phyloP scores from a whole-genome alignment of 2,797 vertebrate species.

The Ctenopoma kingsleyae region DNA sequence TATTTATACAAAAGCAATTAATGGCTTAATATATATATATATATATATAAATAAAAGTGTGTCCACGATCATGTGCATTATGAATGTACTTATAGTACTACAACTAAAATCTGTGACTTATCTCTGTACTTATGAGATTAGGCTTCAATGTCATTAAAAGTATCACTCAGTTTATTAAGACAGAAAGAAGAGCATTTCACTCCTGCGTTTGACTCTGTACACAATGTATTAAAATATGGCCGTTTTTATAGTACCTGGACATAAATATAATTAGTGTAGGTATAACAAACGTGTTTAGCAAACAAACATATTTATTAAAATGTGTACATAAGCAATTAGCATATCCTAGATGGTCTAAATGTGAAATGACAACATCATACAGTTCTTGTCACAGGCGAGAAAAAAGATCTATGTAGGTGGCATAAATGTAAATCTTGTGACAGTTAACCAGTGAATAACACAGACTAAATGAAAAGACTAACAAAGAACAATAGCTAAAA shows the following conservation, averaged over 20 bases:
- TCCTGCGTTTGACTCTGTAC: background rate
- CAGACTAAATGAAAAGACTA: conserved; percentile 62
- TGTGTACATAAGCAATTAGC: conserved; percentile 67
- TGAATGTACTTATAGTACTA: too few relatives aligned
- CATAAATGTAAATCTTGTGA: conserved; percentile 44
- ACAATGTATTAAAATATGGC: background rate
- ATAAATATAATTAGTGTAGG: background rate
- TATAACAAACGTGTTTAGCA: conserved; percentile 29
- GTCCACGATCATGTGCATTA: too few relatives aligned
- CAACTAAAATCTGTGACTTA: too few relatives aligned
- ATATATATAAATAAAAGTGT: background rate
- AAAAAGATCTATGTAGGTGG: conserved; percentile 38
- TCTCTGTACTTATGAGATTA: background rate
- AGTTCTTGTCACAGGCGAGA: conserved; percentile 53
- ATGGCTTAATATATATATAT: too few relatives aligned
- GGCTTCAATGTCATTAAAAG: background rate
- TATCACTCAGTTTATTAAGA: background rate
- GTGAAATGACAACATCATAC: conserved; percentile 64
- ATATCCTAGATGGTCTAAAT: conserved; percentile 72
- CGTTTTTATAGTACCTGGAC: background rate
- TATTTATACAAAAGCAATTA: background rate
- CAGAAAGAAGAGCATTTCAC: too few relatives aligned
- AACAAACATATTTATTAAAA: conserved; percentile 77
- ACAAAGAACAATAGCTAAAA: conserved; percentile 61
- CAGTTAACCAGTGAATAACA: conserved; percentile 58